Evolutionary conservation across 1,140 invertebrate species (phyloP), one percentile per base, ranked within the genome.

Genomic region (Cherax quadricarinatus): DNA sequence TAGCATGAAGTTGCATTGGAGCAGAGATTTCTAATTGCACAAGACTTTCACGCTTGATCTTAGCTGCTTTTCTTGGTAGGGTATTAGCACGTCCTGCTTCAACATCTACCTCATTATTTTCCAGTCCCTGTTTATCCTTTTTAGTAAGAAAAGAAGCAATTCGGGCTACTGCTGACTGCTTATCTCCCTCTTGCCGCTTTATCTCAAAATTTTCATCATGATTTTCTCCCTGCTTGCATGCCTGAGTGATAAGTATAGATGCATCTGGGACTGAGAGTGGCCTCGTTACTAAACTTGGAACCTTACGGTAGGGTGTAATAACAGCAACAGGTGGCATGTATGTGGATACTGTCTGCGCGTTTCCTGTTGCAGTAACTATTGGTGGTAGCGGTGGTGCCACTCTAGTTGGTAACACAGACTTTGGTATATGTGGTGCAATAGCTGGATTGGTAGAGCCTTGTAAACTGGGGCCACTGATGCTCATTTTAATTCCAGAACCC

Each of bases 31-130:
- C 93, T 62, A 94, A 70, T 51, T 94, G 93, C 70, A 94, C 88
- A 21, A 94, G 83, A 86, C 93, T 94, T 82, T 94, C 93, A 79
- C 93, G 79, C 24, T 94, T 94, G 70, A 94, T 94, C 86, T 94
- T 94, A 60, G 92, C 86, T 30, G 93, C 93, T 86, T 94, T 94
- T 53, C 93, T 92, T 41, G 93, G 92, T 49, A 94, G 86, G 4
- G 93, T 94, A 66, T 93, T 94, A 62, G 73, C 92, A 30, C 87
- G 86, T 57, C 81, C 86, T 60, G 91, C 79, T 53, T 92, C 91
- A 24, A 83, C 9, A 41, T 89, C 93, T 49, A 57, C 51, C 48
- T 86, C 62, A 91, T 84, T 57, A 66, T n/a, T 57, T 75, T 85
- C 79, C 41, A 70, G 6, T 66, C 92, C 89, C 78, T 51, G 86